Evolutionary conservation across 2,888 invertebrate species (phyloP).

Genomic region (Netelia melanura): DNA sequence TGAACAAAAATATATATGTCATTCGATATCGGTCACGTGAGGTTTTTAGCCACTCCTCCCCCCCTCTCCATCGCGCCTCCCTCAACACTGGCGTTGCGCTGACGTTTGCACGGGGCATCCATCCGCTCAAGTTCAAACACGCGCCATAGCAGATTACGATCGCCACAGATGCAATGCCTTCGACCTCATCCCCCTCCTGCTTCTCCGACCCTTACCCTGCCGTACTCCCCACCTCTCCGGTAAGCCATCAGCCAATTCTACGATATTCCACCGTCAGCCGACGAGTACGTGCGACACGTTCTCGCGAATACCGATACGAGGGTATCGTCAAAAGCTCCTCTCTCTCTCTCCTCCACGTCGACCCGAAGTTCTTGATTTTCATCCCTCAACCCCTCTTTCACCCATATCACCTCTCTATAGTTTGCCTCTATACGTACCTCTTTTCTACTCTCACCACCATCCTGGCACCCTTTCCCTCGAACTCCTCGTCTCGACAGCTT

Average conservation of each 20-base stretch:
- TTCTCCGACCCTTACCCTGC: not conserved
- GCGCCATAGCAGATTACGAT: conserved; percentile 64
- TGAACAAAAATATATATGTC: conserved; percentile 27
- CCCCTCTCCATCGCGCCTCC: not conserved
- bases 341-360: not conserved
- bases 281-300: conserved; percentile 41
- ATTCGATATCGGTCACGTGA: conserved; percentile 52
- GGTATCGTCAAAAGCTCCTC: conserved; percentile 23
- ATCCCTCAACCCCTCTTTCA: conserved; percentile 1
- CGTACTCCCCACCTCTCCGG: conserved; percentile 1
- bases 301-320: conserved; percentile 48
- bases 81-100: not conserved
- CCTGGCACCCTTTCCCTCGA: conserved; percentile 9
- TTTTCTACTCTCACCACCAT: conserved; percentile 25
- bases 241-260: conserved; percentile 33
- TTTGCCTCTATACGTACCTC: not conserved
- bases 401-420: not conserved
- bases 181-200: conserved; percentile 24
- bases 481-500: conserved; percentile 28
- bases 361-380: too few species aligned
- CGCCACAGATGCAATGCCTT: conserved; percentile 62
- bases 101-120: conserved; percentile 40
- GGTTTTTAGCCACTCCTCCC: conserved; percentile 9
- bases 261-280: conserved; percentile 23
- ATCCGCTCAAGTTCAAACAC: conserved; percentile 67